Conservation (phyloP, 2,888 invertebrate genomes). For the Exephanes ischioxanthus region DNA sequence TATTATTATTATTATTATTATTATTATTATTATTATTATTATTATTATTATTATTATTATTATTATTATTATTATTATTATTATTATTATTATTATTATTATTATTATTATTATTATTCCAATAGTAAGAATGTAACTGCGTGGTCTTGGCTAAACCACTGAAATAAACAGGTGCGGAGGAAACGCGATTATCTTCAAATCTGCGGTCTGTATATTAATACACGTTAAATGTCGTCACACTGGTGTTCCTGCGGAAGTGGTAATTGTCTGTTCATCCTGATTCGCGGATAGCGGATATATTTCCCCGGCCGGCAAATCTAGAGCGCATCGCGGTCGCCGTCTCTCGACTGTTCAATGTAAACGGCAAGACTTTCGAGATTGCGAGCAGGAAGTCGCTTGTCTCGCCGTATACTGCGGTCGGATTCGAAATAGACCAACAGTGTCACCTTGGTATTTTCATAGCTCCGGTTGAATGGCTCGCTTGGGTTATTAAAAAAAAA, state of each 20-base stretch:
- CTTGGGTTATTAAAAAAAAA: background rate
- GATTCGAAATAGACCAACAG: background rate
- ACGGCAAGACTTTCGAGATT: background rate
- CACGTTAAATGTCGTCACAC: background rate
- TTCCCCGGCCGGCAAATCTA: background rate
- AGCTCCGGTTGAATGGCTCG: background rate
- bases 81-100: background rate
- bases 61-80: too few relatives aligned
- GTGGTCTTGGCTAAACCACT: background rate
- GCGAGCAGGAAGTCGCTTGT: conserved; percentile 26
- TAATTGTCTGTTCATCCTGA: conserved; percentile 72
- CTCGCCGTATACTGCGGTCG: conserved; percentile 9
- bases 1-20: background rate
- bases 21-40: background rate
- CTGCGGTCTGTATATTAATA: conserved; percentile 3
- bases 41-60: too few relatives aligned
- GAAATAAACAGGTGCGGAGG: conserved; percentile 14
- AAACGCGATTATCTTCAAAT: conserved; percentile 10
- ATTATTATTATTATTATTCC: too few relatives aligned
- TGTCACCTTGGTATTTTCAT: background rate
- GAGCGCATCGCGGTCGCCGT: conserved; percentile 35
- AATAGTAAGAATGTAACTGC: background rate
- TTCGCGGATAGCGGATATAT: conserved; percentile 16
- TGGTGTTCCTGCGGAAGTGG: conserved; percentile 70
- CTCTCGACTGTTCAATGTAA: background rate